These are phyloP conservation scores for Tragelaphus imberbis DNA, from an alignment of 2,113 vertebrate species.

Conservation along the genomic window DNA sequence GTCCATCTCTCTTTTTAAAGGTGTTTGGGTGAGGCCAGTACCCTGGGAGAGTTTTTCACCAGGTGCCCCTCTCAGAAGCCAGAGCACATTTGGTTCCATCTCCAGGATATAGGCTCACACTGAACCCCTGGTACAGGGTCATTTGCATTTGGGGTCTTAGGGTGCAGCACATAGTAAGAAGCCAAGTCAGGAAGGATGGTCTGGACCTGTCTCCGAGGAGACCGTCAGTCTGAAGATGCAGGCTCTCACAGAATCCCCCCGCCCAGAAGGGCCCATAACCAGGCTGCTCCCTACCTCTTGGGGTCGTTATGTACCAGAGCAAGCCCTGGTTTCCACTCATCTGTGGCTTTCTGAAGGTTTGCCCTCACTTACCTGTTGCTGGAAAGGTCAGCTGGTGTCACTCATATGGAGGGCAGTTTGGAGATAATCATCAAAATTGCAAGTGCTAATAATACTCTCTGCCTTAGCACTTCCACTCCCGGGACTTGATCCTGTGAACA, in stretches of 20 bases:
- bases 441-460: not conserved
- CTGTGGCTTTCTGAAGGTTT: not conserved
- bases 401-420: not conserved
- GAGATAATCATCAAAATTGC: not conserved
- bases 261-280: not conserved
- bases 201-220: not conserved
- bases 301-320: not conserved
- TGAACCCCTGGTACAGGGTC: accelerated
- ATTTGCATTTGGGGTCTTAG: not conserved
- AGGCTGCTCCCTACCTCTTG: not conserved
- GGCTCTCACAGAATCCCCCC: not conserved
- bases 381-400: not conserved
- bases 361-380: not conserved
- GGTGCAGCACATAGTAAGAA: not conserved
- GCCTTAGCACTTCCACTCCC: not conserved
- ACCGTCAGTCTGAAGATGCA: not conserved
- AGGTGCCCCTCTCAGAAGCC: not conserved
- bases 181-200: no score
- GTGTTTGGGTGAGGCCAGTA: not conserved
- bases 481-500: not conserved
- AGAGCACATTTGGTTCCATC: not conserved
- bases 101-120: not conserved
- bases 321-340: not conserved
- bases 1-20: not conserved
- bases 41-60: not conserved